These are phyloP conservation scores for Apteryx owenii DNA, from an alignment of 2,113 vertebrate species.

Conservation along the genomic window DNA sequence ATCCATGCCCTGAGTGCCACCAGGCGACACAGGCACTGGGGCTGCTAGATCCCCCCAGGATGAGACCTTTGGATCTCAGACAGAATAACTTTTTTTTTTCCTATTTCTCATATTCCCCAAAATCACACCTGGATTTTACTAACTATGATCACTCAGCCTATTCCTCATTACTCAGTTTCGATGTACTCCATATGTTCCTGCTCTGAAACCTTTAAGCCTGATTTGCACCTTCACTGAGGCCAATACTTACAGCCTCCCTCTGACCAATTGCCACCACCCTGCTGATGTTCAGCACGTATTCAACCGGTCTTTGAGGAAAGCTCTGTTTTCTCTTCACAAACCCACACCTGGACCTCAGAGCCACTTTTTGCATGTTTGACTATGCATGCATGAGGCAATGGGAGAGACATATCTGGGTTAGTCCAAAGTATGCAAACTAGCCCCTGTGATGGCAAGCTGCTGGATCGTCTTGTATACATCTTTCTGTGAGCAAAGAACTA, in stretches of 20 bases:
- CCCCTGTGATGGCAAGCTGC: accelerated
- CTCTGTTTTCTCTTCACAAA: not conserved
- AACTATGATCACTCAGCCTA: not conserved
- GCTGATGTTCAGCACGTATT: not conserved
- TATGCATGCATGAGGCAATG: not conserved
- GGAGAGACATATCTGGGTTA: not conserved
- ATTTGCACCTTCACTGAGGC: not conserved
- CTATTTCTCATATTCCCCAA: not conserved
- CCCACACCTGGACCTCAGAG: not conserved
- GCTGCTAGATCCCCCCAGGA: not conserved
- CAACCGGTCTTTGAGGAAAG: not conserved
- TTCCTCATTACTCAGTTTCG: not conserved
- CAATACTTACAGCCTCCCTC: not conserved
- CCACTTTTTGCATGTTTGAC: not conserved
- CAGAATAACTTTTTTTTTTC: not conserved
- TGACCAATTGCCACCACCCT: not conserved
- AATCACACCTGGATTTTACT: not conserved
- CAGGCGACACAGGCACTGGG: not conserved
- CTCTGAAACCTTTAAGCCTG: not conserved
- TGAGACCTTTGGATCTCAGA: not conserved
- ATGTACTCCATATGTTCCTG: not conserved
- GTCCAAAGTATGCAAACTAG: not conserved
- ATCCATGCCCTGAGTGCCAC: too few species aligned
- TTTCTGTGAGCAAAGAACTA: not conserved
- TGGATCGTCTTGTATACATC: accelerated